Evolutionary conservation across 2,888 invertebrate species (phyloP), one percentile per base, ranked within the genome.

Genomic region (Ophion ventricosus): DNA sequence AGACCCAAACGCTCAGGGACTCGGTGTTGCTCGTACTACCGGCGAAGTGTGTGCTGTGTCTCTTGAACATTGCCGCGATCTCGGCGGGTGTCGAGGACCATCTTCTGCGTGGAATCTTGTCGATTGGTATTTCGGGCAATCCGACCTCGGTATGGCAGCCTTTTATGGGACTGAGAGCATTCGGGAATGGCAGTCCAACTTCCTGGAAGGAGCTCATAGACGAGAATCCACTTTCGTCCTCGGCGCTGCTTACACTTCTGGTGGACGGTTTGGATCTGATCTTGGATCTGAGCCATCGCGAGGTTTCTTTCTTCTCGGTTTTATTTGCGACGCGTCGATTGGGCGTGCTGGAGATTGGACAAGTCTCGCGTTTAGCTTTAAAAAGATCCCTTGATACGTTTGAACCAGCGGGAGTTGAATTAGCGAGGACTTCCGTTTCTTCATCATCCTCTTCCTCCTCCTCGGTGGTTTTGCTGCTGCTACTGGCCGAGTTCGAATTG

Each of bases 141-240:
- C 93, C 93, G 11, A 93, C 88, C 76, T 93, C 93, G 11, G 92
- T 90, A 82, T 93, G 93, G 83, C 90, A 93, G 20, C 91, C 91
- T 76, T 91, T 93, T 5, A 92, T 87, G 0, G 91, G 90, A 3
- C 89, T 90, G 8, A 84, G 57, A 23, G 83, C 57, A 20, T 35
- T 70, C 2, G 82, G 20, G 61, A 83, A 84, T 23, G 74, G 75
- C 2, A 97, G 94, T 14, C 97, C 97, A 67, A 97, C 95, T 91
- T 97, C 97, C 93, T 97, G 97, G 91, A 97, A 97, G 8, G 97
- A 97, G 92, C 96, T 97, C 95, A 97, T 96, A 10, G 97, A 97
- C 17, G 97, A 97, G 93, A 97, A 97, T 40, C 97, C 97, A 91
- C 97, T 97, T 93, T 97, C 97, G 89, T 97, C 97, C 92, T 97